Evolutionary conservation across 2,888 invertebrate species (phyloP).

Genomic region (Drepana falcataria): DNA sequence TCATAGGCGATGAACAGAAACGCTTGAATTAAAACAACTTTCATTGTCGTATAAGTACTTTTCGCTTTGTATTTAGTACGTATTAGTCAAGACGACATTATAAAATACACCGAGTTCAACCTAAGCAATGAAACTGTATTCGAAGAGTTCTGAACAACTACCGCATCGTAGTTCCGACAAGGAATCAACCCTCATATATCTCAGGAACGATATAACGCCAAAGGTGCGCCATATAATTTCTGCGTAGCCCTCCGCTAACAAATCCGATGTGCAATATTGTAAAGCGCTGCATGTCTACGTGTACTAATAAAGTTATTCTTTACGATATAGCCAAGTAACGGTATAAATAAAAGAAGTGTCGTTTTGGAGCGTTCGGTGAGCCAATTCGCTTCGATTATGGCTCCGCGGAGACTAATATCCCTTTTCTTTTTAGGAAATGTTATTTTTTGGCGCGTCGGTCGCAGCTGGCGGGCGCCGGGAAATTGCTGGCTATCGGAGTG

Average conservation of each 20-base stretch:
- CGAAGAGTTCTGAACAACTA: too few species aligned
- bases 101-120: too few species aligned
- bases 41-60: too few species aligned
- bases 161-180: too few species aligned
- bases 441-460: slow-evolving; percentile 74
- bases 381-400: slow-evolving; percentile 77
- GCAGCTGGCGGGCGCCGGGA: slow-evolving; percentile 68
- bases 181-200: too few species aligned
- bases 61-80: too few species aligned
- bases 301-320: slow-evolving; percentile 54
- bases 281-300: slow-evolving; percentile 44
- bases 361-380: slow-evolving; percentile 59
- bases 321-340: slow-evolving; percentile 58
- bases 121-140: too few species aligned
- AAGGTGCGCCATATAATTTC: not conserved
- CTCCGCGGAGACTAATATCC: slow-evolving; percentile 77
- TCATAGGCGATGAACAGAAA: too few species aligned
- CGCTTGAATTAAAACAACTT: too few species aligned
- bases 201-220: not conserved
- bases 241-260: slow-evolving; percentile 15
- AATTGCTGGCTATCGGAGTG: slow-evolving; percentile 58
- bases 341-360: slow-evolving; percentile 69
- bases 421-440: slow-evolving; percentile 71
- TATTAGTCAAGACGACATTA: too few species aligned
- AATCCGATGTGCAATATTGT: slow-evolving; percentile 31